Conservation (phyloP, 2,888 invertebrate genomes). For the Sarcophaga subvicina region DNA sequence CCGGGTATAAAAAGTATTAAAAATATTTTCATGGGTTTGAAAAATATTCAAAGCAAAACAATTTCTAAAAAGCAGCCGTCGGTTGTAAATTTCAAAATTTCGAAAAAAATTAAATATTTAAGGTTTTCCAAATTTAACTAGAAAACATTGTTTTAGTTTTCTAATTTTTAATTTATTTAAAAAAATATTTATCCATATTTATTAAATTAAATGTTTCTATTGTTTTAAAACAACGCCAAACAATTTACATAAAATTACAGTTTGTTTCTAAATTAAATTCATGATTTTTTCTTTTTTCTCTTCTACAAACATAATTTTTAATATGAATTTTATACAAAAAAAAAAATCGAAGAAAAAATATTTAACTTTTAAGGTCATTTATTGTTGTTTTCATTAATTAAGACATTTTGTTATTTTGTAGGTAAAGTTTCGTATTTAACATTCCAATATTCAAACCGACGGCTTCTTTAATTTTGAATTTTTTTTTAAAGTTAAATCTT, state of each 20-base stretch:
- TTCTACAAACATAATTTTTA: not conserved
- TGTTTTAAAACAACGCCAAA: not conserved
- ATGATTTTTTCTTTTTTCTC: not conserved
- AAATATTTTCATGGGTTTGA: no score
- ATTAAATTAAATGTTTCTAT: not conserved
- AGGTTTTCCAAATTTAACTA: no score
- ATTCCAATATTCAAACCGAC: not conserved
- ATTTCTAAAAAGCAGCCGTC: no score
- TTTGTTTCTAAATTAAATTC: not conserved
- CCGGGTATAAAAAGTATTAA: no score
- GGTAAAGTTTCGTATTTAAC: not conserved
- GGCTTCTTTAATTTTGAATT: constrained; percentile 4
- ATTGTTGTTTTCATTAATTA: not conserved
- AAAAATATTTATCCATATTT: not conserved
- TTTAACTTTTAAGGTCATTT: not conserved
- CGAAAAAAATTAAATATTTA: no score
- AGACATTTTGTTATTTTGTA: not conserved
- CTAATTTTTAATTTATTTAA: not conserved
- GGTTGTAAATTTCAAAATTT: no score
- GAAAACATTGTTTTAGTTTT: no score
- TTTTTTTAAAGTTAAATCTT: not conserved
- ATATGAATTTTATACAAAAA: not conserved
- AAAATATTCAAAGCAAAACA: no score
- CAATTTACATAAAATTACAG: not conserved
- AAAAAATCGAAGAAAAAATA: not conserved